A percentile compares a stretch with the other conserved stretches of the same genome.
These are phyloP conservation scores for Tetrao urogallus DNA, from an alignment of 2,113 vertebrate species.

Conservation along the genomic window DNA sequence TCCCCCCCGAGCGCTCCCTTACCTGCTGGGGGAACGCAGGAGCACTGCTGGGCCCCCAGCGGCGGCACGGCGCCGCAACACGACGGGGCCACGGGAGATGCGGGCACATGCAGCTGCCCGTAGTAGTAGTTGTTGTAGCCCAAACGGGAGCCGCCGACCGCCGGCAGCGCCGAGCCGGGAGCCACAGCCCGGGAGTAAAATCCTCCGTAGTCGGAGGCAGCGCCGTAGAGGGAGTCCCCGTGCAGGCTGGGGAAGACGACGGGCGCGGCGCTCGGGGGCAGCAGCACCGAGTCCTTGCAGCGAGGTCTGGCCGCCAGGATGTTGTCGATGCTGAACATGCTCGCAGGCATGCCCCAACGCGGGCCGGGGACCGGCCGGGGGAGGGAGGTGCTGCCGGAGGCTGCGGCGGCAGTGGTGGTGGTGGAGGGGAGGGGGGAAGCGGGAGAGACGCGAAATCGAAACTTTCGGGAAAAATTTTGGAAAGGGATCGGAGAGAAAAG, in stretches of 20 bases:
- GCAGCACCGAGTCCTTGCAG: constrained; percentile 92
- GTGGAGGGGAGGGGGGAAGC: not conserved
- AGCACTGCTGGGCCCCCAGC: constrained; percentile 91
- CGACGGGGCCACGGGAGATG: constrained; percentile 85
- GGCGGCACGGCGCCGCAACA: constrained; percentile 90
- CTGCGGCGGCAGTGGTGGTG: not conserved
- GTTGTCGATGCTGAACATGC: constrained; percentile 99
- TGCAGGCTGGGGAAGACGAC: constrained; percentile 85
- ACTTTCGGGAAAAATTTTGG: constrained; percentile 46
- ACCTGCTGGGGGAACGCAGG: constrained; percentile 90
- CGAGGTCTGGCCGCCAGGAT: constrained; percentile 94
- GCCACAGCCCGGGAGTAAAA: constrained; percentile 88
- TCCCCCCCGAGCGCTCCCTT: constrained; percentile 4
- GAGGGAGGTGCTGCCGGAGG: not conserved
- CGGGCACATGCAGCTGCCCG: constrained; percentile 93
- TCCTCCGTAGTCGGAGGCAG: constrained; percentile 86
- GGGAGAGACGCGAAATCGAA: constrained; percentile 19
- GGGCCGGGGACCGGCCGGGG: constrained; percentile 20
- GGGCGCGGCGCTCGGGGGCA: constrained; percentile 84
- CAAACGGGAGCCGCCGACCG: constrained; percentile 84
- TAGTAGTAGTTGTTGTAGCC: constrained; percentile 96
- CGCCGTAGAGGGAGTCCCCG: constrained; percentile 87
- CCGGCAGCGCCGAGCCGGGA: constrained; percentile 82
- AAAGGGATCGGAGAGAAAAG: constrained; percentile 14
- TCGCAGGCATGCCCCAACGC: constrained; percentile 89